Evolutionary conservation across 2,888 invertebrate genomes (phyloP), one percentile per base, ranked within the genome.

Genomic region (Anarsia innoxiella): DNA sequence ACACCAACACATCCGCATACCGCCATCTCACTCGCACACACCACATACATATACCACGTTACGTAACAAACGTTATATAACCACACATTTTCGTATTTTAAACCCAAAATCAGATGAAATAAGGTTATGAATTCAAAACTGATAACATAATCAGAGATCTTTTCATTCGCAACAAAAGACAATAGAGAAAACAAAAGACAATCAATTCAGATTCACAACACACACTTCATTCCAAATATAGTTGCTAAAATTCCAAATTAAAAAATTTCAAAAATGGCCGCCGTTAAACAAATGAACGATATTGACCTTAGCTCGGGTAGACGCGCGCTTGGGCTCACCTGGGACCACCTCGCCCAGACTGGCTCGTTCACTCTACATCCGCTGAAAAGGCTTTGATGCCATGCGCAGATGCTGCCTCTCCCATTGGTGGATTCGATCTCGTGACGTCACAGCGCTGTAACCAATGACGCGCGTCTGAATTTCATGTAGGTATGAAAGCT

Each of bases 321-420:
- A 60, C 66, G 66, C 62, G 69, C 66, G 75, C 77, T 77, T 67
- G 64, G n/a, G 76, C 79, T 74, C 83, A 80, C 83, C 80, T 77
- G 80, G 68, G 66, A 60, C 59, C 71, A 68, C 73, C 75, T 73
- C 68, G 70, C 75, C 79, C 80, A 66, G 76, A 83, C 80, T 82
- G 82, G 59, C 59, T n/a, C 49, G 51, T 12, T 2, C 49, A 60
- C 56, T 49, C 51, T 54, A 51, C 59, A 56, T 53, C 50, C 58
- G 60, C 62, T 54, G 59, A 55, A 59, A 58, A 68, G 66, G 61
- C 72, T 69, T 49, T 45, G 39, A 37, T 53, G 72, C 56, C 79
- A 79, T 82, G 79, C 82, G 82, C 74, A 54, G 41, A 41, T 39
- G 51, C 27, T 37, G 28, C 46, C 51, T 44, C 53, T 47, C 46